Evolutionary conservation across 1,140 invertebrate genomes (phyloP), one percentile per base, ranked within the genome.

Genomic region (Adelges cooleyi): DNA sequence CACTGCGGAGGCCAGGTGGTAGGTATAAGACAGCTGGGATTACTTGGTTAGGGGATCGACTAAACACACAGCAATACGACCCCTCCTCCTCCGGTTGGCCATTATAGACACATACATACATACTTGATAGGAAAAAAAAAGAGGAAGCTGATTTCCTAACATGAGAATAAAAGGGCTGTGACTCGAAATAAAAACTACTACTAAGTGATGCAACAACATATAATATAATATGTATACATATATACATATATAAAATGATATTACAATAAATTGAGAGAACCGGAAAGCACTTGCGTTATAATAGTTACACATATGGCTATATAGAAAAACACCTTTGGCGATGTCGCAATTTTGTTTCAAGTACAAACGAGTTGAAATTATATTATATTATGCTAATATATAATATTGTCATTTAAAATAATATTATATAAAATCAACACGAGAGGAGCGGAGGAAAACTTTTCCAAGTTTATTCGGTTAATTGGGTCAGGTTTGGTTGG

Each of bases 141-240:
- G 40, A 62, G 56, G 56, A 62, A 62, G 56, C 56, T 62, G 56
- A 62, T 62, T 62, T 62, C 56, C 56, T 62, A 62, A 62, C 42
- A 48, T 17, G 3, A 62, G 42, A 62, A 62, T 22, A 56, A 44
- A 56, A 42, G 56, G 42, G 42, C 27, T 48, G n/a, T n/a, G 23
- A 18, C 9, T 17, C 13, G 42, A 46, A 62, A 62, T 27, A 54
- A 51, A 42, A n/a, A n/a, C n/a, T n/a, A n/a, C n/a, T 59, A 46
- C 27, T 29, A 44, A 62, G 13, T 62, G 56, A 62, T 46, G 56
- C 25, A 62, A 62, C 40, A 59, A 42, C 29, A 40, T 15, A 59
- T 44, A 54, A 54, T 54, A 59, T 25, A 27, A n/a, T n/a, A n/a
- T n/a, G n/a, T n/a, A n/a, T n/a, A n/a, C n/a, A n/a, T n/a, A n/a